Conservation (phyloP, 2,113 vertebrate genomes). For the Rhagologus leucostigma region DNA sequence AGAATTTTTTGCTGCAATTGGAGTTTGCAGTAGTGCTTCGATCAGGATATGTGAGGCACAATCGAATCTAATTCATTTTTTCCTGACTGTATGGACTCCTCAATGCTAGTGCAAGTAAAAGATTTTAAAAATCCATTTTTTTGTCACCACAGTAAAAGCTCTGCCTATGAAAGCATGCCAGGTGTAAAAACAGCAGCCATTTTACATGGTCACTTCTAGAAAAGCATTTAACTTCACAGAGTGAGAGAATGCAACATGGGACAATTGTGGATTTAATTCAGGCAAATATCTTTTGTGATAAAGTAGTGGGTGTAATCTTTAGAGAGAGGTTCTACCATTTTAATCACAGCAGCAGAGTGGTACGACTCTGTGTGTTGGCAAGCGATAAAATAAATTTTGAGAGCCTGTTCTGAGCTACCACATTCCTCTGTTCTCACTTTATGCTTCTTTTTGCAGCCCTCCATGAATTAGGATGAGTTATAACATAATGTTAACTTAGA, state of each 20-base stretch:
- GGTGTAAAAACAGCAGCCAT: not conserved
- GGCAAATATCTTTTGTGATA: not conserved
- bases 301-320: not conserved
- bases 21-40: not conserved
- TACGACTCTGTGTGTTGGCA: not conserved
- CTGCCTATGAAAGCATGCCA: not conserved
- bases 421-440: not conserved
- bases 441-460: not conserved
- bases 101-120: not conserved
- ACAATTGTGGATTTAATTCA: not conserved
- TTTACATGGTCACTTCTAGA: not conserved
- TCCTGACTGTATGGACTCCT: not conserved
- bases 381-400: not conserved
- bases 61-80: not conserved
- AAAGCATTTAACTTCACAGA: not conserved
- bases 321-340: not conserved
- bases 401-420: not conserved
- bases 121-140: not conserved
- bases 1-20: constrained; percentile 15
- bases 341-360: not conserved
- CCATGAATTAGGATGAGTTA: not conserved
- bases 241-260: not conserved
- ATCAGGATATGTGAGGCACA: not conserved
- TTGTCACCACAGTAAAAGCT: not conserved
- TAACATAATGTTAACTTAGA: not conserved